Conservation (phyloP, 2,113 vertebrate genomes). For the Eulacestoma nigropectus region DNA sequence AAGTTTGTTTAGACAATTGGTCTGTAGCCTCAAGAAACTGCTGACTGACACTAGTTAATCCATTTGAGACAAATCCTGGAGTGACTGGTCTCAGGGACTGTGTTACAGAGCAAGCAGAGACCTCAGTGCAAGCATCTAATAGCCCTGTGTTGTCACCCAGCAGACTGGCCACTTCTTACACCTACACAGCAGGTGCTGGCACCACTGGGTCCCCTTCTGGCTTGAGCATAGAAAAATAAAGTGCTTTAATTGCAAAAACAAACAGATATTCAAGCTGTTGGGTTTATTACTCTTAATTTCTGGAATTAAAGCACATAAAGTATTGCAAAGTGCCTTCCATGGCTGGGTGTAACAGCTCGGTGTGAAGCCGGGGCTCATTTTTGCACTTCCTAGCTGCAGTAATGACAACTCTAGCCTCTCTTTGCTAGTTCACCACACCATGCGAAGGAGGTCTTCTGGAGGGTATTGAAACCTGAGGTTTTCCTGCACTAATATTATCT, state of each 20-base stretch:
- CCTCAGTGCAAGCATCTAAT: accelerated
- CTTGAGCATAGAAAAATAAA: not conserved
- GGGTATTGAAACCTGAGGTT: not conserved
- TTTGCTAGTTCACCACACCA: not conserved
- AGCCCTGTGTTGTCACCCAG: not conserved
- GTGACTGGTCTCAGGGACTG: not conserved
- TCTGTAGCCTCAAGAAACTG: not conserved
- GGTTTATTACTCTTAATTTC: not conserved
- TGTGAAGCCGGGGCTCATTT: not conserved
- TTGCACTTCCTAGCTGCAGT: not conserved
- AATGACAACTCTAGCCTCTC: not conserved
- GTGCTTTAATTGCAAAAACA: not conserved
- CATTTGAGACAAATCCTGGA: not conserved
- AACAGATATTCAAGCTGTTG: not conserved
- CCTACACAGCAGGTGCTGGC: not conserved
- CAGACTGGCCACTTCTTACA: not conserved
- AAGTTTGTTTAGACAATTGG: not conserved
- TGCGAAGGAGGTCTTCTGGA: not conserved
- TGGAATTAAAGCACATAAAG: not conserved
- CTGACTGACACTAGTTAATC: not conserved
- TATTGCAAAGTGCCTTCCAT: not conserved
- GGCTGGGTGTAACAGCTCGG: not conserved
- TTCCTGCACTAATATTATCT: not conserved
- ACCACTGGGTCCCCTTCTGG: accelerated
- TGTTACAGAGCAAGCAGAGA: not conserved